A percentile compares a stretch with the other conserved stretches of the same genome.
Conservation (phyloP, 2,888 invertebrate species). For the Drosophila pseudotakahashii region DNA sequence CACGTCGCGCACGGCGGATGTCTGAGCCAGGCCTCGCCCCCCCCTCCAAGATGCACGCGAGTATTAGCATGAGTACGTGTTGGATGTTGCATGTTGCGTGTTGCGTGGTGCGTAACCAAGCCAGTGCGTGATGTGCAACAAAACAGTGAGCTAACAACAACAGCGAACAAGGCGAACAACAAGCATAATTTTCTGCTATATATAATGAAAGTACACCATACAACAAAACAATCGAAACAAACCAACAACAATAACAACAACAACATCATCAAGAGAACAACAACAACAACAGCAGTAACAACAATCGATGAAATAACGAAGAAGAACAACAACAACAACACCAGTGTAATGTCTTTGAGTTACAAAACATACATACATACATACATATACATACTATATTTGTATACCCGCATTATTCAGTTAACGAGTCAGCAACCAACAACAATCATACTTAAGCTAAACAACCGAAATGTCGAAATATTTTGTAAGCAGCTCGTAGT, state of each 20-base stretch:
- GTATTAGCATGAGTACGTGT: conserved; percentile 66
- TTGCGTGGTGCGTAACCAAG: conserved; percentile 43
- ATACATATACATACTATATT: background rate
- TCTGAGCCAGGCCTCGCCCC: conserved; percentile 92
- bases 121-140: conserved; percentile 40
- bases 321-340: conserved; percentile 34
- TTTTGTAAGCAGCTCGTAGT: conserved; percentile 72
- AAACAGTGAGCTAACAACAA: conserved; percentile 61
- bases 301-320: conserved; percentile 24
- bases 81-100: conserved; percentile 62
- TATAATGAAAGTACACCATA: conserved; percentile 35
- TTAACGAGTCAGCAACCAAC: conserved; percentile 57
- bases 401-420: conserved; percentile 34
- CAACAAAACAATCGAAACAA: conserved; percentile 1
- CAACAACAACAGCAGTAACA: conserved; percentile 2
- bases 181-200: conserved; percentile 77
- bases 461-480: conserved; percentile 35
- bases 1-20: conserved; percentile 93
- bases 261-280: conserved; percentile 24
- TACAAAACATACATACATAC: background rate
- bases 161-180: conserved; percentile 66
- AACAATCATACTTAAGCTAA: conserved; percentile 74
- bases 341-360: conserved; percentile 13
- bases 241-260: conserved; percentile 19
- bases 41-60: conserved; percentile 87